Conservation (phyloP, 2,113 vertebrate species). For the Mohoua ochrocephala region DNA sequence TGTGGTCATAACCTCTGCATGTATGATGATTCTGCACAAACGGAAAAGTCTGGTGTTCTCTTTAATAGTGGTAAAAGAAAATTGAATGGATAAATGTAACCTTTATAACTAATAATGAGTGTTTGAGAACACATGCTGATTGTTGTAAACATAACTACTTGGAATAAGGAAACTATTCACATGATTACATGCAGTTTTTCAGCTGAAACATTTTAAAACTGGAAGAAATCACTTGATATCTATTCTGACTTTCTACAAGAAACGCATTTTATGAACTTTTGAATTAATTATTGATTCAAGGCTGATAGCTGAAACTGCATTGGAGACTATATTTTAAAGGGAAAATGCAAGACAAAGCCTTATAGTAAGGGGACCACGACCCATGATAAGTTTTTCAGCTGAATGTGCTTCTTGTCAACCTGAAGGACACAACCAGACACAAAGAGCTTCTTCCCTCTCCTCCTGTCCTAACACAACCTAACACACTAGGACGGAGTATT, state of each 20-base stretch:
- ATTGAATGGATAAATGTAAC: not conserved
- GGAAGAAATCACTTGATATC: not conserved
- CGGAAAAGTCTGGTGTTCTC: not conserved
- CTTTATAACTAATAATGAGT: not conserved
- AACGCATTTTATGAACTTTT: not conserved
- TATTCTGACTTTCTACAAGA: not conserved
- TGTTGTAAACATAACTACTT: not conserved
- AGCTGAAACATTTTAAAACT: not conserved
- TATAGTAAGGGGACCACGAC: not conserved
- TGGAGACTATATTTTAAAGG: not conserved
- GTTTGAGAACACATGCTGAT: not conserved
- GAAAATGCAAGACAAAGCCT: not conserved
- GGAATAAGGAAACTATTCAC: not conserved
- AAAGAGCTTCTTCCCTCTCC: not conserved
- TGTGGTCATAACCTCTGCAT: not conserved
- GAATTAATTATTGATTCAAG: not conserved
- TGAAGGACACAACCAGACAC: not conserved
- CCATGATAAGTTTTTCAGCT: not conserved
- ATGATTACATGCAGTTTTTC: not conserved
- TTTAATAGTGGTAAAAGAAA: not conserved
- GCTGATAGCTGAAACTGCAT: not conserved
- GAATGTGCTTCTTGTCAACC: not conserved
- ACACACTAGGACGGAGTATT: not conserved
- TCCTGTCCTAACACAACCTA: not conserved
- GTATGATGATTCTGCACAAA: not conserved